phyloP scores from a whole-genome alignment of 2,113 vertebrate species.

The Tetrao urogallus region DNA sequence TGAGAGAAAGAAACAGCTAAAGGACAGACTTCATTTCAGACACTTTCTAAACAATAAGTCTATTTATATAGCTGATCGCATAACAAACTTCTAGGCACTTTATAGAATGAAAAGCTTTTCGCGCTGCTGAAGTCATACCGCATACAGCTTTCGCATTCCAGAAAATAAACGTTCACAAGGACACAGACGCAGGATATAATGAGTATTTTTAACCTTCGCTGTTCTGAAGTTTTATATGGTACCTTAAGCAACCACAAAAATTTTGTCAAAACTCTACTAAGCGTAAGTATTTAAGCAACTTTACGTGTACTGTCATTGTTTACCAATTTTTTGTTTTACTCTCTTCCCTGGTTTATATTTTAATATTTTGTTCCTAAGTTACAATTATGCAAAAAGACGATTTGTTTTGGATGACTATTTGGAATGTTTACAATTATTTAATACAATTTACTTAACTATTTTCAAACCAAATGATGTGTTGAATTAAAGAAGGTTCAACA shows the following conservation, averaged over 20 bases:
- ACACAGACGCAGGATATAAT: not conserved
- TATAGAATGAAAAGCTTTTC: constrained; percentile 33
- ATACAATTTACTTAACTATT: constrained; percentile 74
- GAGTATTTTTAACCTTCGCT: not conserved
- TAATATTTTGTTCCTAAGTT: constrained; percentile 63
- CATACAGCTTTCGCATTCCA: not conserved
- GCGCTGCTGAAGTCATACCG: constrained; percentile 15
- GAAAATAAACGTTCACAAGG: constrained; percentile 23
- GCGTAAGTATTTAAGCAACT: constrained; percentile 30
- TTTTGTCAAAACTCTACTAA: not conserved
- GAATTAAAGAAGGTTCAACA: constrained; percentile 61
- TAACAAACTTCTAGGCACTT: constrained; percentile 55
- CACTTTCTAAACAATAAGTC: constrained; percentile 67
- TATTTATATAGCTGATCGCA: constrained; percentile 63
- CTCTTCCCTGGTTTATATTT: constrained; percentile 62
- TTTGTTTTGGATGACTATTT: constrained; percentile 61
- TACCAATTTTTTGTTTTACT: constrained; percentile 13
- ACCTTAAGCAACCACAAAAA: not conserved
- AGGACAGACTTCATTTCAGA: constrained; percentile 56
- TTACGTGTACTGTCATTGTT: constrained; percentile 13
- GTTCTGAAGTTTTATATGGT: not conserved
- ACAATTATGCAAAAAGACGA: constrained; percentile 52
- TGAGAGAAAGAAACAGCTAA: constrained; percentile 24
- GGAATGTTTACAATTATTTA: constrained; percentile 74
- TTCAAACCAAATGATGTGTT: constrained; percentile 70